These are phyloP conservation scores for Adelosebastes latens DNA, from an alignment of 2,797 vertebrate species.

Conservation along the genomic window DNA sequence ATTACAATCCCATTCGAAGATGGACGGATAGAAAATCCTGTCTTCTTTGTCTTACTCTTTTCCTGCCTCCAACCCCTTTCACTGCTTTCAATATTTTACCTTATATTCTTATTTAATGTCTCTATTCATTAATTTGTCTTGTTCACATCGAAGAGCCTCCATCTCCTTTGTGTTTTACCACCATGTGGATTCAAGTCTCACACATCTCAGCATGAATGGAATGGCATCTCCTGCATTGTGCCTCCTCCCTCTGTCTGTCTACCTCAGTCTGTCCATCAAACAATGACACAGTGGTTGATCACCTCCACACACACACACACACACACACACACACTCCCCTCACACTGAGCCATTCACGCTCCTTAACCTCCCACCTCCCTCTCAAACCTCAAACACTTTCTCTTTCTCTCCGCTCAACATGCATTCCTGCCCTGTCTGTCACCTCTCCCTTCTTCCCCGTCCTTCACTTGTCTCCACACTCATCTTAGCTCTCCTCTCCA, in stretches of 20 bases:
- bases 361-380: background rate
- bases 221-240: background rate
- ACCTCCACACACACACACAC: background rate
- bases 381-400: background rate
- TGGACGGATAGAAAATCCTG: background rate
- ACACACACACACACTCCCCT: background rate
- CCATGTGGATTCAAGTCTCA: background rate
- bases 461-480: slow-evolving; percentile 20
- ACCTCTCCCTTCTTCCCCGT: slow-evolving; percentile 5
- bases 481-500: slow-evolving; percentile 9
- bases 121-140: background rate
- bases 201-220: background rate
- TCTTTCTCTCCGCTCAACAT: slow-evolving; percentile 19
- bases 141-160: background rate
- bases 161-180: background rate
- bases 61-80: background rate
- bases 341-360: slow-evolving; percentile 11
- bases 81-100: background rate
- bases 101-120: background rate
- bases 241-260: background rate
- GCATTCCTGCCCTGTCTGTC: background rate
- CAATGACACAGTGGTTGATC: background rate
- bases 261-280: background rate
- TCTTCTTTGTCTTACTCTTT: background rate
- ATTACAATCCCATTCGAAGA: background rate